These are phyloP conservation scores for Bergia puertoricense DNA, from an alignment of 92 coral and sea anemone genomes.

Conservation along the genomic window DNA sequence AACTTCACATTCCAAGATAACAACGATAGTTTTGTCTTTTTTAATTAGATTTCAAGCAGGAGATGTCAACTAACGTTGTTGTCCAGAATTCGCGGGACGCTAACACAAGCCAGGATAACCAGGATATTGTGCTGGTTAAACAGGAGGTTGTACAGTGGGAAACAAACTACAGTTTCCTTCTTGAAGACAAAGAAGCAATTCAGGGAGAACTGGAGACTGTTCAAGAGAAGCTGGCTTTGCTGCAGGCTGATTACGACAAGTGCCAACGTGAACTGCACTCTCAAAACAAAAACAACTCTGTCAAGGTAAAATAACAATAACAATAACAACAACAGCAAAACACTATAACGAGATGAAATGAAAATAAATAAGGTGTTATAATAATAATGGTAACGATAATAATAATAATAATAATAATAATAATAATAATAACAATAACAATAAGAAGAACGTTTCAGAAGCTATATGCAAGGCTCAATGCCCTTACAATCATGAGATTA, in stretches of 20 bases:
- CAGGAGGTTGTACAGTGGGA: slow-evolving; percentile 56
- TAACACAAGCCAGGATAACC: slow-evolving; percentile 20
- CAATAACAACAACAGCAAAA: no score
- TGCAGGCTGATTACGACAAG: slow-evolving; percentile 66
- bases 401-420: neutral
- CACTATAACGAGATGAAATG: no score
- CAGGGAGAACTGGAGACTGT: slow-evolving; percentile 51
- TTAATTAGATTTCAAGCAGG: slow-evolving; percentile 44
- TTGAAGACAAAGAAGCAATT: slow-evolving; percentile 62
- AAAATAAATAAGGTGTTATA: no score
- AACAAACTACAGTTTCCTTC: slow-evolving; percentile 42
- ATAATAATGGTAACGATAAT: no score
- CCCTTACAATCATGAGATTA: neutral
- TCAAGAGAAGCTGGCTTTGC: slow-evolving; percentile 49
- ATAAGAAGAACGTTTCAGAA: neutral
- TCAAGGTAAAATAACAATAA: slow-evolving; percentile 26
- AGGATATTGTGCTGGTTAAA: slow-evolving; percentile 43
- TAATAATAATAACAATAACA: neutral
- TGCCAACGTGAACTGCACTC: slow-evolving; percentile 43
- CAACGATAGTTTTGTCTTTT: neutral
- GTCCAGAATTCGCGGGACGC: slow-evolving; percentile 7
- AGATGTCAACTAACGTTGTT: slow-evolving; percentile 40
- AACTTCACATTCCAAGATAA: no score
- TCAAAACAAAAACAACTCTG: slow-evolving; percentile 35
- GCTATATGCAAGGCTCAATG: no score